Percentiles rank a stretch among this genome's conserved stretches.
phyloP scores from a whole-genome alignment of 2,888 invertebrate species.

The Sclerodermus sp. region DNA sequence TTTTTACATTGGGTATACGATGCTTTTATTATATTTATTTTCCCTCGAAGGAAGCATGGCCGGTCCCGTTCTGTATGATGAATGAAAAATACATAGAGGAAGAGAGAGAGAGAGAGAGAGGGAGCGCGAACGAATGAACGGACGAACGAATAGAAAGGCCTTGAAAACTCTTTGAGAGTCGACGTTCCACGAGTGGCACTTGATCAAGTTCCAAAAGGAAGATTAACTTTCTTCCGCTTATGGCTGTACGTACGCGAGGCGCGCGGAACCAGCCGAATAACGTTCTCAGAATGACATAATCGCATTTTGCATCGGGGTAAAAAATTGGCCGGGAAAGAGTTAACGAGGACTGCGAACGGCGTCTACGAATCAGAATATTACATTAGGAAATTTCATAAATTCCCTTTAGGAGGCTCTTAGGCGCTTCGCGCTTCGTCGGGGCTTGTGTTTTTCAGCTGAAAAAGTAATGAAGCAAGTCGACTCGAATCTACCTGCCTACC shows the following conservation, averaged over 20 bases:
- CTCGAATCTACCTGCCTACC: slow-evolving; percentile 36
- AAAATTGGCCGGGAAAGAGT: slow-evolving; percentile 32
- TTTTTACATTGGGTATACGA: too few species aligned
- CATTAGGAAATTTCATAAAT: slow-evolving; percentile 57
- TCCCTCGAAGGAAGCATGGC: too few species aligned
- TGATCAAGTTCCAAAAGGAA: too few species aligned
- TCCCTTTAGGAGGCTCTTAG: slow-evolving; percentile 54
- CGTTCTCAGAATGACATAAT: slow-evolving; percentile 25
- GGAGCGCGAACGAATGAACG: background rate
- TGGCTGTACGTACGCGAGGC: too few species aligned
- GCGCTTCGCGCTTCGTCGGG: slow-evolving; percentile 40
- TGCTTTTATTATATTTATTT: too few species aligned
- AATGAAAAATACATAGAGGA: background rate
- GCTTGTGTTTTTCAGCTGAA: slow-evolving; percentile 53
- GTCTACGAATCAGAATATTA: slow-evolving; percentile 49
- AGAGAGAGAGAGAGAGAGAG: background rate
- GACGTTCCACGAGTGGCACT: slow-evolving; percentile 7
- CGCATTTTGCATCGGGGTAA: slow-evolving; percentile 32
- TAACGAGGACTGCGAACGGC: slow-evolving; percentile 14
- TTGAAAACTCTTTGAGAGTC: background rate
- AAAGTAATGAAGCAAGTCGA: slow-evolving; percentile 49
- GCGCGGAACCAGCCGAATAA: slow-evolving; percentile 14
- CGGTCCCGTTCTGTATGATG: too few species aligned
- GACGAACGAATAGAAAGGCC: background rate
- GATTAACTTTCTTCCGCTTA: too few species aligned